A percentile compares a stretch with the other conserved stretches of the same genome.
Conservation (phyloP, 2,888 invertebrate species). For the Callosobruchus maculatus region DNA sequence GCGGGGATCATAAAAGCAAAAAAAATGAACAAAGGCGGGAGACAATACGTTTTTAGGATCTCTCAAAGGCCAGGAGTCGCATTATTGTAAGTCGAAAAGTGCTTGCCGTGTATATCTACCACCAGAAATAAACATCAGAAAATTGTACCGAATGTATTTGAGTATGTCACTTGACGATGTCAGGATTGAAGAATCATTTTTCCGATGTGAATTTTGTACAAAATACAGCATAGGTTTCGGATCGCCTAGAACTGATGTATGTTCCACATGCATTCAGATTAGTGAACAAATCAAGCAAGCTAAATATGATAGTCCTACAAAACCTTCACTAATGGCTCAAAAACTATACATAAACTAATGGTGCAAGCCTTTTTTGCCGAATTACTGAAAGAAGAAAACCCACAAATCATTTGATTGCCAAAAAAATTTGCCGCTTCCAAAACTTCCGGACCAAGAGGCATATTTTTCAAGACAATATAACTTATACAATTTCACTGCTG, state of each 20-base stretch:
- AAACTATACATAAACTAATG: background rate
- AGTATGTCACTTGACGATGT: background rate
- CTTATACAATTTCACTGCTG: constrained; percentile 16
- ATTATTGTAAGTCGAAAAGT: constrained; percentile 3
- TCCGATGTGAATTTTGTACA: constrained; percentile 3
- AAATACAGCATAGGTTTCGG: constrained; percentile 7
- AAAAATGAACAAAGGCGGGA: background rate
- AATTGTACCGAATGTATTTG: constrained; percentile 3
- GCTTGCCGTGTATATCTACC: constrained; percentile 1
- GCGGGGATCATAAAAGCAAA: no score
- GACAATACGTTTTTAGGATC: background rate
- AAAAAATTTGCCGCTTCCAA: constrained; percentile 14
- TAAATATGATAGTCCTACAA: background rate
- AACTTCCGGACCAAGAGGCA: constrained; percentile 12
- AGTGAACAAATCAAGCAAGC: constrained; percentile 2
- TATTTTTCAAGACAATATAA: constrained; percentile 14
- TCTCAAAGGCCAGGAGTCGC: constrained; percentile 3
- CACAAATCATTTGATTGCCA: constrained; percentile 14
- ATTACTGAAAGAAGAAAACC: background rate
- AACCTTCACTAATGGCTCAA: background rate
- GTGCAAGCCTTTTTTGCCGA: background rate
- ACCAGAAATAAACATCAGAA: constrained; percentile 3
- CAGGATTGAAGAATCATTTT: background rate
- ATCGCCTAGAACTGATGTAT: constrained; percentile 9
- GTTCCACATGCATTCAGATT: constrained; percentile 4